Evolutionary conservation across 2,888 invertebrate genomes (phyloP), one percentile per base, ranked within the genome.

Genomic region (Xylocampa areola): DNA sequence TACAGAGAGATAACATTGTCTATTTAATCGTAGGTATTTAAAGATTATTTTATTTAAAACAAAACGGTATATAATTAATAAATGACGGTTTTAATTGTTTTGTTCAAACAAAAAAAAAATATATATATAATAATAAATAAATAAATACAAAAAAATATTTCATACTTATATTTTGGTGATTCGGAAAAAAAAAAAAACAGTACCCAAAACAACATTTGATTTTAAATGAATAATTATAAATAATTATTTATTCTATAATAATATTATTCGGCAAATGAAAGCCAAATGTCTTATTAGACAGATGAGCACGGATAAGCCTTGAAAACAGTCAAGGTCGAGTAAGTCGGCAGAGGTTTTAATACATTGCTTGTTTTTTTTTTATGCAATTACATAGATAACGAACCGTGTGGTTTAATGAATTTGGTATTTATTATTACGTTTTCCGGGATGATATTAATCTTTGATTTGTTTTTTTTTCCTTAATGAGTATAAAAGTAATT

Each of bases 221-320:
- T 6, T 6, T 8, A 8, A 13, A 33, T 19, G 13, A 33, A 40
- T 14, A 32, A 33, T 27, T 0, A 4, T 27, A 7, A 36, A 27
- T 33, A 17, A 33, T 25, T 55, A 39, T 19, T 16, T 16, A 5
- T 25, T 37, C 11, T 21, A 0, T 21, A 7, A 40, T n/a, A n/a
- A n/a, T n/a, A n/a, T n/a, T n/a, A n/a, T 70, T 65, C 57, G 49
- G 29, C 52, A 57, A 72, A 75, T 63, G 73, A 84, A 81, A 81
- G 76, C 72, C 64, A 16, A 32, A 21, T 50, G 55, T 68, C 64
- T 64, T 67, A 68, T 65, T 69, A 59, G 73, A 64, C n/a, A 29
- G 89, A 88, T 85, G 85, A 87, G 81, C 78, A 77, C 92, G 90
- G 92, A 92, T 91, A 79, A 77, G 77, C 92, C 91, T 92, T 92